A percentile compares a stretch with the other conserved stretches of the same genome.
Evolutionary conservation across 2,888 invertebrate genomes (phyloP).

Genomic region (Achlya flavicornis): DNA sequence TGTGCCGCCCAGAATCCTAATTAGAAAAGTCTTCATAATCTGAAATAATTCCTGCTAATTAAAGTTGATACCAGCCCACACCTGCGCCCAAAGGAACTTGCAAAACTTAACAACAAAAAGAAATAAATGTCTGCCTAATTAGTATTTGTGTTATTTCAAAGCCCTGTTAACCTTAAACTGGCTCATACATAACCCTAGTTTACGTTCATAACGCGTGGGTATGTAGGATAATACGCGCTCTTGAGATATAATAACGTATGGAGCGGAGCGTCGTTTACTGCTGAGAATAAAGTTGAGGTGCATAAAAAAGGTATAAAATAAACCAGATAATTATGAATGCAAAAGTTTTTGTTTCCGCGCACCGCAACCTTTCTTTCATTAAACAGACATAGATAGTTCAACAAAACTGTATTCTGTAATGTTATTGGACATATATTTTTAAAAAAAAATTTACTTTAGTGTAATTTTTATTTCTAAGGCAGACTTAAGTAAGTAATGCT

Average conservation of each 20-base stretch:
- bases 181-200: conserved; percentile 2
- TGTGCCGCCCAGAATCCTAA: conserved; percentile 44
- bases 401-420: too few relatives aligned
- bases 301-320: not conserved
- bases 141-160: conserved; percentile 37
- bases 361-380: too few relatives aligned
- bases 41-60: conserved; percentile 72
- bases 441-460: too few relatives aligned
- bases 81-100: conserved; percentile 55
- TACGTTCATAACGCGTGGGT: not conserved
- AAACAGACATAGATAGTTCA: too few relatives aligned
- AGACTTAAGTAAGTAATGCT: too few relatives aligned
- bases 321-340: too few relatives aligned
- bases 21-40: conserved; percentile 73
- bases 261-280: not conserved
- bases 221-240: not conserved
- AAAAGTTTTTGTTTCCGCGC: too few relatives aligned
- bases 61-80: conserved; percentile 62
- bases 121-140: conserved; percentile 44
- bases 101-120: conserved; percentile 40
- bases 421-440: too few relatives aligned
- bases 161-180: not conserved
- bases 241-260: conserved; percentile 1
- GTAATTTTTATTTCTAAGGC: too few relatives aligned
- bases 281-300: not conserved